phyloP scores from a whole-genome alignment of 2,113 vertebrate species.

The Sceloporus tristichus region DNA sequence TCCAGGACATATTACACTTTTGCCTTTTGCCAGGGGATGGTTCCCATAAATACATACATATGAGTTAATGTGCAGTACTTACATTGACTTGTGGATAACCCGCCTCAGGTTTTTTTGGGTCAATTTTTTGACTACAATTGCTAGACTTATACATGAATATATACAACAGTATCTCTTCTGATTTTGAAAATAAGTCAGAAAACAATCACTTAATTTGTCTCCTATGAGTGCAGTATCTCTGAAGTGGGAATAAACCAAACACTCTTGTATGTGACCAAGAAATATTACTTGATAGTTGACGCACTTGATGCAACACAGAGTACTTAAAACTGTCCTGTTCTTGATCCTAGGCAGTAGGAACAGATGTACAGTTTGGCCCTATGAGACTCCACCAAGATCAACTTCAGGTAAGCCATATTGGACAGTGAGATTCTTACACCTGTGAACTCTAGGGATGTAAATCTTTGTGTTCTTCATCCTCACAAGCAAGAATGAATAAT shows the following conservation, averaged over 20 bases:
- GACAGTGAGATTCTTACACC: not conserved
- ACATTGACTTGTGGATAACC: too few relatives aligned
- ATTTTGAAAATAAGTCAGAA: constrained; percentile 12
- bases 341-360: constrained; percentile 83
- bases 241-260: constrained; percentile 4
- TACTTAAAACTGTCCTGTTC: constrained; percentile 56
- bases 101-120: too few relatives aligned
- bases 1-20: too few relatives aligned
- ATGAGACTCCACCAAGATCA: constrained; percentile 97
- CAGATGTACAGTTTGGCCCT: constrained; percentile 96
- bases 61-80: too few relatives aligned
- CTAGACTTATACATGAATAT: too few relatives aligned
- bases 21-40: too few relatives aligned
- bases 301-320: not conserved
- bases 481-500: too few relatives aligned
- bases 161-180: constrained; percentile 17
- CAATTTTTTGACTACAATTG: too few relatives aligned
- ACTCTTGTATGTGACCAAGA: constrained; percentile 5
- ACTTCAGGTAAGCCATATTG: constrained; percentile 88
- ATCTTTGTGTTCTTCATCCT: too few relatives aligned
- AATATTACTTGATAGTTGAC: not conserved
- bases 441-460: not conserved
- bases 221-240: constrained; percentile 23
- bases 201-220: constrained; percentile 24
- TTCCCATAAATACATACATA: too few relatives aligned